Evolutionary conservation across 2,888 invertebrate species (phyloP), one percentile per base, ranked within the genome.

Genomic region (Drosophila ustulata): DNA sequence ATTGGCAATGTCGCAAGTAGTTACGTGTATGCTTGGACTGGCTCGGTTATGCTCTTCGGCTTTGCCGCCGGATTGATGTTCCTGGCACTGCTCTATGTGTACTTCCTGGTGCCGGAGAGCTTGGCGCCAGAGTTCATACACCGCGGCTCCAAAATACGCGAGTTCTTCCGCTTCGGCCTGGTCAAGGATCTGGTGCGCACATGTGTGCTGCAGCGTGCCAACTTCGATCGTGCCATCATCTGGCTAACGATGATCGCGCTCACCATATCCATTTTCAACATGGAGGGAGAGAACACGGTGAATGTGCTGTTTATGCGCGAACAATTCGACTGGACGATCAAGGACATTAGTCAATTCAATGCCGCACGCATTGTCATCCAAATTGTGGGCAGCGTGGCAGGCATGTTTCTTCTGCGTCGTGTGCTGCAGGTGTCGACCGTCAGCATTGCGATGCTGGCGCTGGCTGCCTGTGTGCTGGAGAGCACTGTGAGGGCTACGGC

Each of bases 1-100:
- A 62, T 94, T 23, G 96, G 96, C 9, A 93, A 94, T 9, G 85
- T 95, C 25, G 82, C 92, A 0, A 95, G 96, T 76, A 94, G 96
- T 3, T 93, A 94, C 66, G 81, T 95, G 1, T 93, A 95, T 59
- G 92, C 93, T 3, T 87, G 89, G 2, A 91, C 92, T 0, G 83
- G 87, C 71, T 80, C 88, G 0, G 66, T 91, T 0, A 81, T 80
- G 1, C 88, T 93, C 0, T 92, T 93, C 66, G 18, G 65, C 5
- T 89, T 91, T 63, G 89, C 92, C 0, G 72, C 82, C 0, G 41
- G 65, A 0, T 58, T 90, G 2, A 80, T 89, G 78, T 26, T 91
- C 0, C 9, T 91, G 4, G 86, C 90, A 0, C 71, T 92, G 43
- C 3, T 89, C 3, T 91, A 91, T 68, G 89, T 92, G 3, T 75